Evolutionary conservation across 2,113 vertebrate species (phyloP).

Genomic region (Apistogramma diplotaenia): DNA sequence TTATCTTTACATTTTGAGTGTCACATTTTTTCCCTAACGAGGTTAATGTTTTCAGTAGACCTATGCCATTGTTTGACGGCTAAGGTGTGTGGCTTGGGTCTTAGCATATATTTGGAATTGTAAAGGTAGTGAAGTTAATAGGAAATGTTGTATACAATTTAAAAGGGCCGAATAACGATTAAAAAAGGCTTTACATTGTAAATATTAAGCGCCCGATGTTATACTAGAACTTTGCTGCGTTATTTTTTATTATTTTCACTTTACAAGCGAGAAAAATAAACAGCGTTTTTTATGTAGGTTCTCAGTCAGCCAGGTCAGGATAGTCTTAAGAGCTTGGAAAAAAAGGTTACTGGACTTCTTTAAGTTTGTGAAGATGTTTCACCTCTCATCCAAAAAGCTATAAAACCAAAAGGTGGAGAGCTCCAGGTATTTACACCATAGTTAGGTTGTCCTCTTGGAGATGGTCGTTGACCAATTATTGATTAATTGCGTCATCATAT

Average conservation of each 20-base stretch:
- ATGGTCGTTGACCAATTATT: neutral
- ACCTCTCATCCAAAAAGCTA: neutral
- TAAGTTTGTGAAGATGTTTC: neutral
- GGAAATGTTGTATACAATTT: neutral
- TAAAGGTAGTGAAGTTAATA: neutral
- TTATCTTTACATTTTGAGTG: neutral
- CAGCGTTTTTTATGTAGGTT: too few species aligned
- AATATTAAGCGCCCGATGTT: neutral
- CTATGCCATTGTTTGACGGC: neutral
- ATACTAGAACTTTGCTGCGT: neutral
- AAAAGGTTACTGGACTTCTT: neutral
- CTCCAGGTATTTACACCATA: neutral
- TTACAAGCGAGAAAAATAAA: neutral
- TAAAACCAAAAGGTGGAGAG: neutral
- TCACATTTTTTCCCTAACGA: neutral
- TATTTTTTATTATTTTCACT: neutral
- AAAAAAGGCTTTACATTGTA: neutral
- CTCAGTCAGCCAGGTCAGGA: too few species aligned
- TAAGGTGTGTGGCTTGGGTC: neutral
- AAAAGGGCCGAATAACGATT: neutral
- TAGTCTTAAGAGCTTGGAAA: neutral
- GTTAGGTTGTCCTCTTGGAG: neutral
- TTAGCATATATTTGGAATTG: neutral
- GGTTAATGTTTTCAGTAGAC: neutral
- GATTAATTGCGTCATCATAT: neutral